Percentiles rank a stretch among this genome's conserved stretches.
These are phyloP conservation scores for Abramis brama DNA, from an alignment of 2,113 vertebrate genomes.

Conservation along the genomic window DNA sequence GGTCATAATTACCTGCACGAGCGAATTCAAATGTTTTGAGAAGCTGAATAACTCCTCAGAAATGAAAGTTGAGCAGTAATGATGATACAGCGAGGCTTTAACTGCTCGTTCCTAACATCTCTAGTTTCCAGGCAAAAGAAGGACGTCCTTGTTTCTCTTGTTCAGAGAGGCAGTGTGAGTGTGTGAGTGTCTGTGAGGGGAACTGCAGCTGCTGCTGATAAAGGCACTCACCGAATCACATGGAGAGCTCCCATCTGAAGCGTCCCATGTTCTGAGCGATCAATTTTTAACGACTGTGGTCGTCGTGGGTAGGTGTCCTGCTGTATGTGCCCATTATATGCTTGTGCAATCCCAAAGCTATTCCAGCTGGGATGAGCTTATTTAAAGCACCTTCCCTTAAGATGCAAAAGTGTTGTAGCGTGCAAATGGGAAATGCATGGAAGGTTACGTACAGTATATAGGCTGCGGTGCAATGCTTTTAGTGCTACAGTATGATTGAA, in stretches of 20 bases:
- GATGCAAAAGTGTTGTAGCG: neutral
- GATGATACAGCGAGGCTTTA: slow-evolving; percentile 57
- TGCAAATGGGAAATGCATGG: slow-evolving; percentile 20
- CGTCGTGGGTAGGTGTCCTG: slow-evolving; percentile 3
- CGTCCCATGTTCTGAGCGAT: slow-evolving; percentile 67
- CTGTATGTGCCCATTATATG: neutral
- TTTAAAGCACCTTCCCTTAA: neutral
- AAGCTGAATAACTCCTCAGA: slow-evolving; percentile 53
- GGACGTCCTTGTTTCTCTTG: slow-evolving; percentile 75
- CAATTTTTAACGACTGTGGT: slow-evolving; percentile 63
- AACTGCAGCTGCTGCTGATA: slow-evolving; percentile 66
- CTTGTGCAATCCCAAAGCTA: neutral
- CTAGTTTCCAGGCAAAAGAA: slow-evolving; percentile 66
- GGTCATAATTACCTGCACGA: slow-evolving; percentile 72
- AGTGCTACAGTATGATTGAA: neutral
- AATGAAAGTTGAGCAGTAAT: slow-evolving; percentile 63
- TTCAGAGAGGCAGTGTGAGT: slow-evolving; percentile 47
- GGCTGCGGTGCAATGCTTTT: neutral
- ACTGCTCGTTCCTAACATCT: slow-evolving; percentile 71
- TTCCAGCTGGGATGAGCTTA: neutral
- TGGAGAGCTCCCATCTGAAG: slow-evolving; percentile 63
- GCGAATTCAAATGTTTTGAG: slow-evolving; percentile 58
- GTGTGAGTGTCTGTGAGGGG: slow-evolving; percentile 56
- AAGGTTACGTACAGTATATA: neutral
- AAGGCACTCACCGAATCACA: slow-evolving; percentile 65